Conservation (phyloP, 2,113 vertebrate species). For the Aldabrachelys gigantea region DNA sequence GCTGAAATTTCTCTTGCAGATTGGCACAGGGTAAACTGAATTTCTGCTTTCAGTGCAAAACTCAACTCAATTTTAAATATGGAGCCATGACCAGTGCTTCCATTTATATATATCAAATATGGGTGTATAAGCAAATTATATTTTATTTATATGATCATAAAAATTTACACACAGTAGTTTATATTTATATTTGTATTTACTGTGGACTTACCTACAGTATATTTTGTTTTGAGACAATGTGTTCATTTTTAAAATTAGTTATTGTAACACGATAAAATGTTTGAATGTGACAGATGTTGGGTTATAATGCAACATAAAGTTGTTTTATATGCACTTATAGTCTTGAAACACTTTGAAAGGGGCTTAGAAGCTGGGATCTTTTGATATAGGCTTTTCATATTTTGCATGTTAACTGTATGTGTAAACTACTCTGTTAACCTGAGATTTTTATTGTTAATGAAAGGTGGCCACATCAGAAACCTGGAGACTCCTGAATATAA, state of each 20-base stretch:
- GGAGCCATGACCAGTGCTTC: neutral
- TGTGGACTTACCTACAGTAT: neutral
- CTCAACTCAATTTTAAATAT: neutral
- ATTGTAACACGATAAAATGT: accelerated
- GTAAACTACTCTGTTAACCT: too few species aligned
- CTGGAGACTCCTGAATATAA: neutral
- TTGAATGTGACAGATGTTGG: neutral
- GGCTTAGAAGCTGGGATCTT: neutral
- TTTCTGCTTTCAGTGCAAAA: neutral
- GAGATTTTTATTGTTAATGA: neutral
- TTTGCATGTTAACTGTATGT: too few species aligned
- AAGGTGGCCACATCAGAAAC: neutral
- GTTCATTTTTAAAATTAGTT: neutral
- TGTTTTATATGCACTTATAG: neutral
- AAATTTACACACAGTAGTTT: neutral
- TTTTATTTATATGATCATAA: neutral
- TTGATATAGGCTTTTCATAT: neutral
- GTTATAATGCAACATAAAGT: constrained; percentile 3
- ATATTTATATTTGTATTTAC: too few species aligned
- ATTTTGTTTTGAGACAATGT: neutral
- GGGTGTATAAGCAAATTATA: neutral
- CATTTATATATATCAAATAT: neutral
- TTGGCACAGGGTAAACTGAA: neutral
- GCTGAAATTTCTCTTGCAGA: neutral
- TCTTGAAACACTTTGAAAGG: neutral